Evolutionary conservation across 2,888 invertebrate genomes (phyloP).

Genomic region (Apantesis nais): DNA sequence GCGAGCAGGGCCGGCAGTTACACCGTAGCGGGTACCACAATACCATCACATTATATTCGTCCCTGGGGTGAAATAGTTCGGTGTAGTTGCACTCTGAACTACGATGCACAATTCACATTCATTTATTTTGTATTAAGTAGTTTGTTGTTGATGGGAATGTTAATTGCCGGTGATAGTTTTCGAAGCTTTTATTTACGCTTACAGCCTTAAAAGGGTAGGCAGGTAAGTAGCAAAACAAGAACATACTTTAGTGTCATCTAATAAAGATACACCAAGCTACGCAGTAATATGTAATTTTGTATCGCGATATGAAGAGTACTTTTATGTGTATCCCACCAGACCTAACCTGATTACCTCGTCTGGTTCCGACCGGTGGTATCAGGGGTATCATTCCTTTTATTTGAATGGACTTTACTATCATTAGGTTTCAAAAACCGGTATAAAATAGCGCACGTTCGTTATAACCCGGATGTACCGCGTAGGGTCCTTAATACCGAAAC

Average conservation of each 20-base stretch:
- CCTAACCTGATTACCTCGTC: too few relatives aligned
- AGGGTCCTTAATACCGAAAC: conserved; percentile 27
- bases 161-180: neutral
- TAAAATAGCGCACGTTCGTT: conserved; percentile 33
- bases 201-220: too few relatives aligned
- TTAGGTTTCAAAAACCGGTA: conserved; percentile 6
- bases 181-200: neutral
- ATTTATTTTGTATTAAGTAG: conserved; percentile 26
- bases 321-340: too few relatives aligned
- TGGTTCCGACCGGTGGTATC: too few relatives aligned
- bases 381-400: too few relatives aligned
- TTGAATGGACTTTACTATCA: too few relatives aligned
- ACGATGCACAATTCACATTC: conserved; percentile 32
- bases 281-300: too few relatives aligned
- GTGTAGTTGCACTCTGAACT: conserved; percentile 36
- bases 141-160: neutral
- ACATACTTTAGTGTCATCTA: too few relatives aligned
- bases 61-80: conserved; percentile 44
- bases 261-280: too few relatives aligned
- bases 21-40: conserved; percentile 32
- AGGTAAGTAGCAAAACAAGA: too few relatives aligned
- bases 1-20: conserved; percentile 22
- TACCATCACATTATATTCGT: conserved; percentile 33
- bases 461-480: conserved; percentile 31
- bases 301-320: too few relatives aligned